A percentile compares a stretch with the other conserved stretches of the same genome.
These are phyloP conservation scores for Prosapia bicincta DNA, from an alignment of 2,888 invertebrate species.

Conservation along the genomic window DNA sequence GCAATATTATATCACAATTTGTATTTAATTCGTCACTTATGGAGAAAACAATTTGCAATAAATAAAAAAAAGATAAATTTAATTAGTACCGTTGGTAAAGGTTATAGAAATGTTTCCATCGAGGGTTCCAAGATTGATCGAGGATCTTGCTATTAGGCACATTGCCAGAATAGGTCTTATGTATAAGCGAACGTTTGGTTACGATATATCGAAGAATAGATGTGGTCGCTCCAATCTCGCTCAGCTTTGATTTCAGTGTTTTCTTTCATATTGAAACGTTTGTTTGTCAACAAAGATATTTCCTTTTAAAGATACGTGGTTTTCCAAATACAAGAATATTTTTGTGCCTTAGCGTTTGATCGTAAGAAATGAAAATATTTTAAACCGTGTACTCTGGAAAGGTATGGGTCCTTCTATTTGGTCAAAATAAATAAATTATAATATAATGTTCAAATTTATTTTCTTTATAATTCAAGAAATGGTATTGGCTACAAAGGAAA, in stretches of 20 bases:
- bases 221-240: neutral
- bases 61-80: neutral
- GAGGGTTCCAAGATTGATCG: neutral
- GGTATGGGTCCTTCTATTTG: too few species aligned
- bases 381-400: too few species aligned
- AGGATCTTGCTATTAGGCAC: neutral
- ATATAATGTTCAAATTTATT: too few species aligned
- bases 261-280: neutral
- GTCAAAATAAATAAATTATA: too few species aligned
- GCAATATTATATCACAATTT: too few species aligned
- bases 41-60: too few species aligned
- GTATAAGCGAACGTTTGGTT: neutral
- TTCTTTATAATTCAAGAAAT: too few species aligned
- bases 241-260: neutral
- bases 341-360: too few species aligned
- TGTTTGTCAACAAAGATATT: slow-evolving; percentile 2
- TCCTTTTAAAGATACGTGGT: neutral
- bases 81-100: neutral
- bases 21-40: too few species aligned
- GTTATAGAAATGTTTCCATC: neutral
- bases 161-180: neutral
- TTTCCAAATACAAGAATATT: neutral
- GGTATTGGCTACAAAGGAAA: too few species aligned
- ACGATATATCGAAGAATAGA: neutral
- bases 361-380: too few species aligned